phyloP scores from a whole-genome alignment of 2,888 invertebrate species.

The Hoplodrina blanda region DNA sequence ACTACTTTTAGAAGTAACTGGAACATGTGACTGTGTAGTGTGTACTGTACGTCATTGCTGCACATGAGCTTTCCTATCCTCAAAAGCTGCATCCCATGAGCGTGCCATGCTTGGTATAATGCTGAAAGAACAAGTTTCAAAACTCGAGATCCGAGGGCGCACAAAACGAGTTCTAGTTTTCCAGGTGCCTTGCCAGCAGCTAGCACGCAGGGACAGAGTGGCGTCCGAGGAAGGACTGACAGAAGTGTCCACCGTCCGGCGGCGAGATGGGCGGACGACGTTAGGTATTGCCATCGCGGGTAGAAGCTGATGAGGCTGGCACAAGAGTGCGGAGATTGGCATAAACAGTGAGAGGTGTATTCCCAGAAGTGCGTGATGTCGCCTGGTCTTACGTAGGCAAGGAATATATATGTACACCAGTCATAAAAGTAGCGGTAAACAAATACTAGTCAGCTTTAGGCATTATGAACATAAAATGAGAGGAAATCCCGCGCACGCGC shows the following conservation, averaged over 20 bases:
- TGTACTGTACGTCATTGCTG: not conserved
- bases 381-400: not conserved
- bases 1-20: not conserved
- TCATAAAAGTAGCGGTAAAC: constrained; percentile 4
- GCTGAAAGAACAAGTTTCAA: no score
- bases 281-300: not conserved
- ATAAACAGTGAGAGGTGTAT: not conserved
- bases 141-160: no score
- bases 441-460: not conserved
- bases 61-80: constrained; percentile 7
- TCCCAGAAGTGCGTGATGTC: not conserved
- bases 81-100: not conserved
- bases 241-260: no score
- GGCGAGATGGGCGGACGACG: not conserved
- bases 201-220: no score
- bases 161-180: no score
- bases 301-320: not conserved
- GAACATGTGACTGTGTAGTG: not conserved
- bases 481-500: constrained; percentile 41
- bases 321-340: not conserved
- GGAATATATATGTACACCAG: not conserved
- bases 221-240: no score
- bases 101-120: no score
- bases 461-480: constrained; percentile 16
- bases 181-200: no score